A percentile compares a stretch with the other conserved stretches of the same genome.
phyloP scores from a whole-genome alignment of 2,888 invertebrate genomes.

The Caradrina kadenii region DNA sequence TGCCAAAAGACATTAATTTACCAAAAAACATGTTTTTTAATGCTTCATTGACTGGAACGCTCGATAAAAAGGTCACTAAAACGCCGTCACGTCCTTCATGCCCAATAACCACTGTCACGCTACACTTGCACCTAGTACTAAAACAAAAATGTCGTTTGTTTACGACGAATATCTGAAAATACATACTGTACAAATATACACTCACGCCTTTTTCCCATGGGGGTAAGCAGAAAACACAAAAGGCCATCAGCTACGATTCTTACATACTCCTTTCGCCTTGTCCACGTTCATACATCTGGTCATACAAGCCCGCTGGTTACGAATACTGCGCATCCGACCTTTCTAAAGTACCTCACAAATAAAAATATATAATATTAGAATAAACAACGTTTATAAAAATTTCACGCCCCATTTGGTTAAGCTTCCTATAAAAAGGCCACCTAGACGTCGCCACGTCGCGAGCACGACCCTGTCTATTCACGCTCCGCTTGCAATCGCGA shows the following conservation, averaged over 20 bases:
- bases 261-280: too few species aligned
- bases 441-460: slow-evolving; percentile 25
- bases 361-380: neutral
- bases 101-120: slow-evolving; percentile 8
- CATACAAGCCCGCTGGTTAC: too few species aligned
- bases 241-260: too few species aligned
- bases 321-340: too few species aligned
- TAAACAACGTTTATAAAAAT: slow-evolving; percentile 2
- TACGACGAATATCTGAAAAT: neutral
- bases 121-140: slow-evolving; percentile 5
- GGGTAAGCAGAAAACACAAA: too few species aligned
- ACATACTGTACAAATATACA: too few species aligned
- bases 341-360: too few species aligned
- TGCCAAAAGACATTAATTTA: slow-evolving; percentile 3
- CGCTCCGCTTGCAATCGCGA: slow-evolving; percentile 38
- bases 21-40: neutral
- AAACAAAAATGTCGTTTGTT: neutral
- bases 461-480: slow-evolving; percentile 28
- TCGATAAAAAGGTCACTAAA: slow-evolving; percentile 19
- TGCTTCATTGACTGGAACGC: slow-evolving; percentile 15
- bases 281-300: too few species aligned
- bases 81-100: slow-evolving; percentile 19
- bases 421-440: slow-evolving; percentile 16
- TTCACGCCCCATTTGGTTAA: slow-evolving; percentile 19
- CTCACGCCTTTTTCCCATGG: too few species aligned